phyloP scores from a whole-genome alignment of 2,113 vertebrate genomes.

The Mola mola region DNA sequence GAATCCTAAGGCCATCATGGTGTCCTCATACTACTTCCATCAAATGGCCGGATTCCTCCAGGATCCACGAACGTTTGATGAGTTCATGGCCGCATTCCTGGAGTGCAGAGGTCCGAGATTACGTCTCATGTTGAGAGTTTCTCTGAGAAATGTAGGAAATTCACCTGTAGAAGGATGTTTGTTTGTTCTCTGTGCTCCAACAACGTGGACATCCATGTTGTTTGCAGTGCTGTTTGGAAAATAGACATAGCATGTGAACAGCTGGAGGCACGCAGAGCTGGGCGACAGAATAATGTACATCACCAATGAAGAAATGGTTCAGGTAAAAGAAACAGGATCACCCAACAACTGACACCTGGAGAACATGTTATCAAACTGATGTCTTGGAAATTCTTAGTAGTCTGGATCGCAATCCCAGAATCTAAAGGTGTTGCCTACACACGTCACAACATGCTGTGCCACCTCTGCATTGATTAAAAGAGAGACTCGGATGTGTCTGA shows the following conservation, averaged over 20 bases:
- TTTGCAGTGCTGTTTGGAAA: constrained; percentile 81
- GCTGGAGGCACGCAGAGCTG: constrained; percentile 74
- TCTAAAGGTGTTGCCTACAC: too few species aligned
- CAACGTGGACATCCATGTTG: constrained; percentile 24
- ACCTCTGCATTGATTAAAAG: neutral
- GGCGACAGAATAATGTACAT: constrained; percentile 79
- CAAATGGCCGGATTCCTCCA: constrained; percentile 80
- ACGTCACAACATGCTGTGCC: too few species aligned
- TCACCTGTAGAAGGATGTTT: too few species aligned
- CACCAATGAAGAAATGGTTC: constrained; percentile 82
- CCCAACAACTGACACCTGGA: neutral
- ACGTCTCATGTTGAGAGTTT: neutral
- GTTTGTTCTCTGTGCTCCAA: neutral
- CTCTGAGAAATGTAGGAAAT: too few species aligned
- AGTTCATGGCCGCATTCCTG: constrained; percentile 80
- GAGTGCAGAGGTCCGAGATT: constrained; percentile 73
- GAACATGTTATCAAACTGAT: neutral
- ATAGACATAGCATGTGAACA: constrained; percentile 83
- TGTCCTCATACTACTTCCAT: constrained; percentile 84
- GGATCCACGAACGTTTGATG: constrained; percentile 81
- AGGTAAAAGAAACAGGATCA: constrained; percentile 61
- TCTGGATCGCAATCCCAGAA: too few species aligned
- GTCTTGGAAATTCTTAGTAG: too few species aligned
- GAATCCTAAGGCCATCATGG: constrained; percentile 80
- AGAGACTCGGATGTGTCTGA: too few species aligned